Percentiles rank a stretch among this genome's conserved stretches.
These are phyloP conservation scores for Slavum lentiscoides DNA, from an alignment of 2,888 invertebrate species.

Conservation along the genomic window DNA sequence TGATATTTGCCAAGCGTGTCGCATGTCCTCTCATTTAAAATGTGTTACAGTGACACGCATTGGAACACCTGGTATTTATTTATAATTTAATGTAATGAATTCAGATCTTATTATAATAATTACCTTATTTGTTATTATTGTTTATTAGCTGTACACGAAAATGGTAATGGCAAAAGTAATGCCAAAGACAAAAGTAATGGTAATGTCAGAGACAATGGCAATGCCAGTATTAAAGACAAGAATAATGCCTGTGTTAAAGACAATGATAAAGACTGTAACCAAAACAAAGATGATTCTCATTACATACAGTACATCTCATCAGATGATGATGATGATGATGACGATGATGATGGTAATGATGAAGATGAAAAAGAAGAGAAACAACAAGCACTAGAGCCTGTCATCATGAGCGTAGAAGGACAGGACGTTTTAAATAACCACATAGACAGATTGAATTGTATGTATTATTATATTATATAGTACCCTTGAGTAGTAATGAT, in stretches of 20 bases:
- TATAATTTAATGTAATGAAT: not conserved
- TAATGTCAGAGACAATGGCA: not conserved
- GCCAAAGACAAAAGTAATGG: not conserved
- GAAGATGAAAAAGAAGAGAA: not conserved
- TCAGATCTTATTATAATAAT: not conserved
- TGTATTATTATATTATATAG: not conserved
- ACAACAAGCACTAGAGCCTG: not conserved
- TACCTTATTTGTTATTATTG: not conserved
- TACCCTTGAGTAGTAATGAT: not conserved
- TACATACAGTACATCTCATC: not conserved
- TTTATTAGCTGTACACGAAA: conserved; percentile 3
- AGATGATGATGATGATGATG: conserved; percentile 12
- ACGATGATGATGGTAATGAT: not conserved
- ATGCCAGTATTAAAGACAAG: not conserved
- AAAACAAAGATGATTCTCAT: too few species aligned
- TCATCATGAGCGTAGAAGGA: not conserved
- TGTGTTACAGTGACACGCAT: conserved; percentile 24
- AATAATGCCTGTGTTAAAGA: not conserved
- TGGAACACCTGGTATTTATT: conserved; percentile 32
- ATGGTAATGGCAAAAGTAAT: not conserved
- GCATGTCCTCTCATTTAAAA: conserved; percentile 9
- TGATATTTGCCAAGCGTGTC: conserved; percentile 14
- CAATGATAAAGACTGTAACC: too few species aligned
- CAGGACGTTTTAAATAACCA: not conserved
- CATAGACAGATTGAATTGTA: conserved; percentile 12